Evolutionary conservation across 1,140 invertebrate species (phyloP), one percentile per base, ranked within the genome.

Genomic region (Pogonomyrmex barbatus): DNA sequence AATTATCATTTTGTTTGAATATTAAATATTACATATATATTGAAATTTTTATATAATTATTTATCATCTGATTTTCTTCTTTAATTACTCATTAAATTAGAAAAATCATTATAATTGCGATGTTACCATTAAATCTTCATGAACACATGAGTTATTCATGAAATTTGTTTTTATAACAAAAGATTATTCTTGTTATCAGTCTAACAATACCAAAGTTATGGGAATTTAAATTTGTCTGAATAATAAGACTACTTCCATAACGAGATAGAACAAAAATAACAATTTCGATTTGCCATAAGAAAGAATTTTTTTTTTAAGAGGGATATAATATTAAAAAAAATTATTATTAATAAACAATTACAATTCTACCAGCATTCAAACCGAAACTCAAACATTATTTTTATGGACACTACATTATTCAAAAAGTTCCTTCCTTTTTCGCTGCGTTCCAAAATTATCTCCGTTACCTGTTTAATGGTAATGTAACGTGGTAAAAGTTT

Each of bases 401-500:
- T 54, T 14, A 42, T 62, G 39, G 42, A 62, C n/a, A 47, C n/a
- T 75, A 14, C 42, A 75, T 83, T 83, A 83, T 75, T 83, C 45
- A 83, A 30, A 45, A 83, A 24, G 9, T 24, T 24, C 24, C 24
- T 24, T 24, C n/a, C 36, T 50, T 47, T 83, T 75, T 50, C 39
- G n/a, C 39, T 12, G 17, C 10, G 42, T 1, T 39, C 30, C 42
- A 58, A 83, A 54, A 83, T 83, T 83, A 83, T 83, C 54, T 73
- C 68, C 24, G 36, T 81, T 70, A 81, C 65, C 8, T 81, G 52
- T 82, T 82, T 82, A 71, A 83, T 60, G 54, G n/a, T 73, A 60
- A 17, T 47, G 17, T 42, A 47, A 33, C 6, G n/a, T 39, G 60
- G 54, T 75, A 45, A 2, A 50, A 75, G 56, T 83, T 82, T 75